Base-by-base conservation (phyloP, 2,888 invertebrate species). In the Formica aserva region DNA sequence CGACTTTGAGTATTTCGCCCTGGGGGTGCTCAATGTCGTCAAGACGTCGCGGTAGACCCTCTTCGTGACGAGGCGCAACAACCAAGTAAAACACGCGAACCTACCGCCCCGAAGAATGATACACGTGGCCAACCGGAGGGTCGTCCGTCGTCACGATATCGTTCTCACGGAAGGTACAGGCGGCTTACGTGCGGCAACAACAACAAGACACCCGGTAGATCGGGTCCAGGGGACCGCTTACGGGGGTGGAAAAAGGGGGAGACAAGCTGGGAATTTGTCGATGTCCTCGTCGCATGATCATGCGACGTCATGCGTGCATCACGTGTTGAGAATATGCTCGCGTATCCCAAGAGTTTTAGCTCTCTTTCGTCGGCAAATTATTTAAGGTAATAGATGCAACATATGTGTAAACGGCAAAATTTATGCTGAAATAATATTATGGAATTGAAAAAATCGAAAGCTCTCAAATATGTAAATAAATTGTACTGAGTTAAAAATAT, bases 21-120 rank as follows among this genome's bases (percentile, higher is more conserved):
- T 89, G 88, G 91, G 90, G 93, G 91, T 92, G 90, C 91, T 91
- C 91, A 92, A 91, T 88, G 87, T 86, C 77, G 60, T 38, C 62
- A 57, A 74, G 57, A 69, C 66, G 63, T 76, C 82, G 86, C 75
- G 66, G 57, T 69, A 15, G 38, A 32, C 69, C 74, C 74, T 60
- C 74, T 90, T 90, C 92, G 92, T 92, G 91, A 89, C 89, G 63
- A 81, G 48, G 78, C 84, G 85, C 75, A 89, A 88, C 87, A 88
- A 80, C 78, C 81, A 83, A 69, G 35, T 35, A 65, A 72, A 74
- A 76, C 89, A 90, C 90, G 87, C 86, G 86, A 86, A 35, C 77
- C 63, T 55, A 60, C 69, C 52, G 69, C 35, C 85, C 67, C 22
- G 71, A 74, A 65, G 63, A 71, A 75, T 62, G 71, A 67, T 45